Evolutionary conservation across 2,797 vertebrate genomes (phyloP).

Genomic region (Acestrorhynchus altus): DNA sequence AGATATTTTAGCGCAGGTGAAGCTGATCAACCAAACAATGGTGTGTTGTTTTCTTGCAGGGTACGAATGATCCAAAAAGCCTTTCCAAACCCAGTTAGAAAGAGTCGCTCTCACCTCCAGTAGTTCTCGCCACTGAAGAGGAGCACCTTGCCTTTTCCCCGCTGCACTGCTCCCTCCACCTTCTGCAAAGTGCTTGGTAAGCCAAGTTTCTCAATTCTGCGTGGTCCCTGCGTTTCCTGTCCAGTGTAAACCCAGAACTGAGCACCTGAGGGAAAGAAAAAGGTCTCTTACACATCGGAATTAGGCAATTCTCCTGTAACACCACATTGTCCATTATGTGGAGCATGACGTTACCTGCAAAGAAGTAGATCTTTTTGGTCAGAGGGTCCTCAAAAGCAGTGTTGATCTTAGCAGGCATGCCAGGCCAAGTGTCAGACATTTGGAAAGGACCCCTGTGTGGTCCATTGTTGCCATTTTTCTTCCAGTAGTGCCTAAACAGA

Average conservation of each 20-base stretch:
- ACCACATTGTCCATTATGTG: neutral
- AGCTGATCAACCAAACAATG: no score
- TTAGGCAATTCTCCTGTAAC: neutral
- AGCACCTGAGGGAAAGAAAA: conserved; percentile 71
- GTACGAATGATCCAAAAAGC: no score
- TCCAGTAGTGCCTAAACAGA: conserved; percentile 82
- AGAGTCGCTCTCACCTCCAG: conserved; percentile 85
- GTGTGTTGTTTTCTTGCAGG: no score
- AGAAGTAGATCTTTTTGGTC: conserved; percentile 91
- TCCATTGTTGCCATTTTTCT: conserved; percentile 30
- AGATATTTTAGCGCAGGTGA: no score
- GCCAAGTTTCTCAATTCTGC: conserved; percentile 89
- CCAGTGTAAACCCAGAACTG: conserved; percentile 92
- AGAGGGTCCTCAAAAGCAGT: conserved; percentile 86
- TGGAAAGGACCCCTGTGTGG: conserved; percentile 79
- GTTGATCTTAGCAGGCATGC: conserved; percentile 84
- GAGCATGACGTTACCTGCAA: conserved; percentile 81
- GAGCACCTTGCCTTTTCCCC: conserved; percentile 82
- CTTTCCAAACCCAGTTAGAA: neutral
- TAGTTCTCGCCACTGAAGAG: conserved; percentile 86
- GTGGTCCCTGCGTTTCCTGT: conserved; percentile 80
- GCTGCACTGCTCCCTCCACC: conserved; percentile 84
- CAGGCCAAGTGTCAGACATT: conserved; percentile 82
- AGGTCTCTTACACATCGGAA: neutral
- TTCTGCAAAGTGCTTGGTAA: conserved; percentile 75